A percentile compares a stretch with the other conserved stretches of the same genome.
phyloP scores from a whole-genome alignment of 2,888 invertebrate species.

The Phyllotreta striolata region DNA sequence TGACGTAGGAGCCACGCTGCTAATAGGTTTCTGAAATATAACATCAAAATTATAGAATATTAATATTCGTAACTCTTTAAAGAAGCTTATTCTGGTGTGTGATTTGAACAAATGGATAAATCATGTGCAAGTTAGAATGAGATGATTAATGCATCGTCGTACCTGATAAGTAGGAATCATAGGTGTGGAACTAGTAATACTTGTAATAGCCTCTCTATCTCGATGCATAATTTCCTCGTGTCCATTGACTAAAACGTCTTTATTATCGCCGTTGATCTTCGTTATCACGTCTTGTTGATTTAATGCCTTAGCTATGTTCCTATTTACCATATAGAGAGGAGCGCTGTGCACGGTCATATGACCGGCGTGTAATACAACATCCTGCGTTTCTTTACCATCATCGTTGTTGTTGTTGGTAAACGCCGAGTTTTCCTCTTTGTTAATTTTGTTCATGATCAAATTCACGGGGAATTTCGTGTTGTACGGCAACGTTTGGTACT shows the following conservation, averaged over 20 bases:
- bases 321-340: slow-evolving; percentile 67
- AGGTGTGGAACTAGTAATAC: slow-evolving; percentile 33
- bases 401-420: slow-evolving; percentile 45
- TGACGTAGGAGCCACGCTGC: slow-evolving; percentile 84
- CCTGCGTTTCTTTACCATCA: slow-evolving; percentile 40
- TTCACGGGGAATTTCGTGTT: slow-evolving; percentile 83
- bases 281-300: slow-evolving; percentile 63
- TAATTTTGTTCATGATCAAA: slow-evolving; percentile 60
- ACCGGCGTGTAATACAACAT: slow-evolving; percentile 45
- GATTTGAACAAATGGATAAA: too few species aligned
- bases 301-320: slow-evolving; percentile 71
- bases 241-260: slow-evolving; percentile 37
- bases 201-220: slow-evolving; percentile 44
- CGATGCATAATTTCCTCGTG: slow-evolving; percentile 34
- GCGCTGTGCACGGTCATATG: slow-evolving; percentile 67
- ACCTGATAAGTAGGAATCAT: slow-evolving; percentile 47
- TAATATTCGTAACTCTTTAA: neutral
- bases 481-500: slow-evolving; percentile 91
- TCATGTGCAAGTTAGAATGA: slow-evolving; percentile 22
- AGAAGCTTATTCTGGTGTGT: neutral
- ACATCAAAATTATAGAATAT: slow-evolving; percentile 1
- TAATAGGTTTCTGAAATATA: slow-evolving; percentile 78
- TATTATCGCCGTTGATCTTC: slow-evolving; percentile 48
- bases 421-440: slow-evolving; percentile 46
- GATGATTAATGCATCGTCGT: slow-evolving; percentile 16